Percentiles rank a stretch among this genome's conserved stretches.
These are phyloP conservation scores for Pyrrhosoma nymphula DNA, from an alignment of 2,888 invertebrate genomes.

Conservation along the genomic window DNA sequence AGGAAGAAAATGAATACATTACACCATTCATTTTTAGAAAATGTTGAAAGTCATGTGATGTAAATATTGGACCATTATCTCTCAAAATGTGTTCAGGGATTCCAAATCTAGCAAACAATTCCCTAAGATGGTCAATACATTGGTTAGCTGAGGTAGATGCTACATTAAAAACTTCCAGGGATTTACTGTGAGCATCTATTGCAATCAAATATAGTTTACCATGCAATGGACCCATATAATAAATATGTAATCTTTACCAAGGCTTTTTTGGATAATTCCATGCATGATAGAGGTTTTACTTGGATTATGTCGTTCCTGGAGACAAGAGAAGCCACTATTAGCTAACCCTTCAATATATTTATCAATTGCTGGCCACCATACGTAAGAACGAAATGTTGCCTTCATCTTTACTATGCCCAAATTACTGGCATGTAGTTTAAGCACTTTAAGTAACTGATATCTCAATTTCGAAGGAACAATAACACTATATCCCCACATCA, in stretches of 20 bases:
- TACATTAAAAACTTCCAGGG: not conserved
- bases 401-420: too few relatives aligned
- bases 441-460: too few relatives aligned
- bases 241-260: too few relatives aligned
- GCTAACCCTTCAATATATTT: not conserved
- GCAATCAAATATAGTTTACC: not conserved
- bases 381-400: too few relatives aligned
- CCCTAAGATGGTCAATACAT: not conserved
- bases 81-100: conserved; percentile 72
- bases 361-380: not conserved
- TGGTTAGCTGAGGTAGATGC: not conserved
- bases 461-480: too few relatives aligned
- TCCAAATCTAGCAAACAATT: conserved; percentile 69
- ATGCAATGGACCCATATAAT: too few relatives aligned
- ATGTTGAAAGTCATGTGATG: conserved; percentile 72
- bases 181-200: not conserved
- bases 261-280: too few relatives aligned
- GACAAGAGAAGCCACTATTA: not conserved
- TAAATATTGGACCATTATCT: conserved; percentile 74
- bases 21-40: conserved; percentile 72
- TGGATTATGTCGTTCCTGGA: not conserved
- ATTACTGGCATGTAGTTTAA: too few relatives aligned
- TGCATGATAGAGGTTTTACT: too few relatives aligned
- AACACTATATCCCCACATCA: too few relatives aligned
- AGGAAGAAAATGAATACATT: conserved; percentile 71